These are phyloP conservation scores for Reticulitermes speratus DNA, from an alignment of 1,140 invertebrate genomes.

Conservation along the genomic window DNA sequence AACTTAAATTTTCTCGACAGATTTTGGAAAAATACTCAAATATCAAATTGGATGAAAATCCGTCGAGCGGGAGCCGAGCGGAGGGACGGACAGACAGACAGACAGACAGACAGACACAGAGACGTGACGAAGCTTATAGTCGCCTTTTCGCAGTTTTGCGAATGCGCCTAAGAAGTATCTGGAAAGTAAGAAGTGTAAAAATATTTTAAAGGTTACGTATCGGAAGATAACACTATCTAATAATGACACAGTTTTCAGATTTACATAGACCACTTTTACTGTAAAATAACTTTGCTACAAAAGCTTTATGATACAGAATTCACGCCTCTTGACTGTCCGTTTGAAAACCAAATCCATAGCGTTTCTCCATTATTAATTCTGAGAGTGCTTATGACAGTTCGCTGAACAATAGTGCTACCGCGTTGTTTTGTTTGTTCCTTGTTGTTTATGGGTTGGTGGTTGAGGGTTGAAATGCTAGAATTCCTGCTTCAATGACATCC, in stretches of 20 bases:
- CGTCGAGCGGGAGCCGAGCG: too few species aligned
- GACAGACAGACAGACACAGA: too few species aligned
- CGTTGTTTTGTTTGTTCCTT: neutral
- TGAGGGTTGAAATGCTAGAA: neutral
- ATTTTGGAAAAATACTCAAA: too few species aligned
- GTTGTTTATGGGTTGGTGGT: neutral
- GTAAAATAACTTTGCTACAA: neutral
- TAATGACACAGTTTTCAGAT: neutral
- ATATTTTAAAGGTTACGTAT: too few species aligned
- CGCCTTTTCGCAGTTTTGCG: too few species aligned
- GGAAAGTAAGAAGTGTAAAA: too few species aligned
- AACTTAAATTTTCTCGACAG: too few species aligned
- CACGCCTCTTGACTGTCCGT: neutral
- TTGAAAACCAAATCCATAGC: neutral
- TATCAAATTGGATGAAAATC: too few species aligned
- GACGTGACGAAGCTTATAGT: too few species aligned
- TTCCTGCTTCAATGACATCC: neutral
- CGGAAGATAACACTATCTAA: too few species aligned
- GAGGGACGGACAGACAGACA: too few species aligned
- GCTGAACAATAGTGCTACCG: neutral
- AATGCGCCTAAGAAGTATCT: too few species aligned
- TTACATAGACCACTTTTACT: neutral
- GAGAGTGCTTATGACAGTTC: conserved; percentile 8
- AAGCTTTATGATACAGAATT: neutral
- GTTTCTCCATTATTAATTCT: conserved; percentile 4